Percentiles rank a stretch among this genome's conserved stretches.
These are phyloP conservation scores for Furnarius figulus DNA, from an alignment of 2,113 vertebrate genomes.

Conservation along the genomic window DNA sequence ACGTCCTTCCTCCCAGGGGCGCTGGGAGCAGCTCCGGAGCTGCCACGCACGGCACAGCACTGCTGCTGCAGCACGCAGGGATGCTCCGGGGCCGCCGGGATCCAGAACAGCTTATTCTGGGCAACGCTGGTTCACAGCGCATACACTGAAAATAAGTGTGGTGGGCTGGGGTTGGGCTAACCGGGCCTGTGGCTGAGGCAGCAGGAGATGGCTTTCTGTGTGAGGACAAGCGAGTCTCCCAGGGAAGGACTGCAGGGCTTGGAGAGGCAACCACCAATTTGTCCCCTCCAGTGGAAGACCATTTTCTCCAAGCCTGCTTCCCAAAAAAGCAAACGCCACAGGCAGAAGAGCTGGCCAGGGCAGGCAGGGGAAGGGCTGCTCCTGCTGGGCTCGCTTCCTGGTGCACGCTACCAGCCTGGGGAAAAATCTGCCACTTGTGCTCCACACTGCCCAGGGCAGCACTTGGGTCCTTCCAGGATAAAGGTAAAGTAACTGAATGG, in stretches of 20 bases:
- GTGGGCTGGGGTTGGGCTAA: not conserved
- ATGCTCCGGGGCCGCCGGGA: not conserved
- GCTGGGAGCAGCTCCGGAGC: not conserved
- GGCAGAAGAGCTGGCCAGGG: not conserved
- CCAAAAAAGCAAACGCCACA: not conserved
- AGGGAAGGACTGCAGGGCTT: accelerated
- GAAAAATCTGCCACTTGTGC: slow-evolving; percentile 41
- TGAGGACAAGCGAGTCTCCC: not conserved
- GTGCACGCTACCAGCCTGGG: not conserved
- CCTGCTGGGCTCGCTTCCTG: slow-evolving; percentile 22
- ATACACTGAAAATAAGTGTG: not conserved
- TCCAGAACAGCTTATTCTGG: not conserved
- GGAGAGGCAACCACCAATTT: not conserved
- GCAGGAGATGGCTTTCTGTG: not conserved
- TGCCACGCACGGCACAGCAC: too few species aligned
- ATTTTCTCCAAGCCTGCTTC: not conserved
- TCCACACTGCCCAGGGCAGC: not conserved
- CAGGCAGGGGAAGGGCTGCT: not conserved
- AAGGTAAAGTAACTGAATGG: not conserved
- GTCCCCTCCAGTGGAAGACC: not conserved
- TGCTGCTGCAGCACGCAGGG: not conserved
- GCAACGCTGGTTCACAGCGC: not conserved
- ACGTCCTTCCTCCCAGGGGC: slow-evolving; percentile 18
- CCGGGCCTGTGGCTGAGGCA: not conserved
- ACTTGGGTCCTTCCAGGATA: not conserved